A percentile compares a stretch with the other conserved stretches of the same genome.
These are phyloP conservation scores for Falco rusticolus DNA, from an alignment of 2,797 vertebrate species.

Conservation along the genomic window DNA sequence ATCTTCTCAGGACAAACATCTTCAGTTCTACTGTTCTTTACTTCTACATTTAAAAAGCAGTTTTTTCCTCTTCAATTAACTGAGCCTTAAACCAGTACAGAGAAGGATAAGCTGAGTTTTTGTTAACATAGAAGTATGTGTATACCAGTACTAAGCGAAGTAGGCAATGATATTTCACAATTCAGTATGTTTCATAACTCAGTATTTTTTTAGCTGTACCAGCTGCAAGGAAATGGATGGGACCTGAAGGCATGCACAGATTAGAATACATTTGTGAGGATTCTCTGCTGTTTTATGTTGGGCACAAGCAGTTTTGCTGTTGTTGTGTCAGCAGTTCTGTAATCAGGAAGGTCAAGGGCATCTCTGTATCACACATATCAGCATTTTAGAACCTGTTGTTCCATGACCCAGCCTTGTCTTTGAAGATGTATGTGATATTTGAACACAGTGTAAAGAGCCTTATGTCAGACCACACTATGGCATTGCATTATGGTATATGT, in stretches of 20 bases:
- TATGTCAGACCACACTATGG: not conserved
- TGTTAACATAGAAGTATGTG: not conserved
- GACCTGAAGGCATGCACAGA: slow-evolving; percentile 14
- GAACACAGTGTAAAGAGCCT: not conserved
- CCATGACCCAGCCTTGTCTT: not conserved
- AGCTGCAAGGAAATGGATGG: not conserved
- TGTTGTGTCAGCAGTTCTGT: not conserved
- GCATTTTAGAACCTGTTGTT: not conserved
- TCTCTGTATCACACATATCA: not conserved
- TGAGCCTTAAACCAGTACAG: not conserved
- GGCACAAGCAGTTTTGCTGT: not conserved
- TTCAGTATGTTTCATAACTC: slow-evolving; percentile 12
- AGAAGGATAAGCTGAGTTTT: not conserved
- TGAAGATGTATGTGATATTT: not conserved
- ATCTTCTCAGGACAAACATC: not conserved
- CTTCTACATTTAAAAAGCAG: not conserved
- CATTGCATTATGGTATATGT: not conserved
- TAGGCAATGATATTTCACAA: not conserved
- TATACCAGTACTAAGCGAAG: not conserved
- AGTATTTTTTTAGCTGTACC: slow-evolving; percentile 6
- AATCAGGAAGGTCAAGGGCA: slow-evolving; percentile 7
- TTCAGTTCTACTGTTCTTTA: not conserved
- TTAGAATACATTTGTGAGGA: slow-evolving; percentile 23
- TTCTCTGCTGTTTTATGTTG: slow-evolving; percentile 30
- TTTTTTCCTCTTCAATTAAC: not conserved